phyloP scores from a whole-genome alignment of 2,888 invertebrate genomes.

The Pheosia gnoma region DNA sequence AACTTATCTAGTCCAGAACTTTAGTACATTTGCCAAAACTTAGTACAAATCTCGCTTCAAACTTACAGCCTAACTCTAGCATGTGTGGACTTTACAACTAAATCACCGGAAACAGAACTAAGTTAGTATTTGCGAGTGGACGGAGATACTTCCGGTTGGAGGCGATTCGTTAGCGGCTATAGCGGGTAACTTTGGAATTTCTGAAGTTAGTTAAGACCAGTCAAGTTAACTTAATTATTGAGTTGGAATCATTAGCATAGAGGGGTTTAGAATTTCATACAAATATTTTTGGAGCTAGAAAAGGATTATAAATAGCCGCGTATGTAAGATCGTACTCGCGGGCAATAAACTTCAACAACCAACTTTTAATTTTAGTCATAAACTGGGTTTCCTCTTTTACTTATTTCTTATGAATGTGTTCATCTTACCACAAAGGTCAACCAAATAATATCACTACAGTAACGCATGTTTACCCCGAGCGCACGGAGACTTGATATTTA shows the following conservation, averaged over 20 bases:
- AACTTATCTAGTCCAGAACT: neutral
- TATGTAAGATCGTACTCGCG: too few species aligned
- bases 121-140: neutral
- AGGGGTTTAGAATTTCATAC: too few species aligned
- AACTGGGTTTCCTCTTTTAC: too few species aligned
- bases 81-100: constrained; percentile 4
- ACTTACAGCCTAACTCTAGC: neutral
- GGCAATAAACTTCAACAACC: too few species aligned
- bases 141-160: constrained; percentile 5
- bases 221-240: neutral
- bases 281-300: too few species aligned
- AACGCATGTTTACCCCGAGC: neutral
- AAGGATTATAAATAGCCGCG: too few species aligned
- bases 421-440: neutral
- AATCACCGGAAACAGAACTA: constrained; percentile 1
- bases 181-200: neutral
- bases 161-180: constrained; percentile 5
- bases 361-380: too few species aligned
- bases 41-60: neutral
- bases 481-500: neutral
- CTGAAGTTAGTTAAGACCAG: neutral
- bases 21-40: neutral
- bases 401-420: too few species aligned
- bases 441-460: too few species aligned
- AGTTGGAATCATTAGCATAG: neutral